Percentiles rank a stretch among this genome's conserved stretches.
phyloP scores from a whole-genome alignment of 1,140 invertebrate species.

The Bilobella aurantiaca region DNA sequence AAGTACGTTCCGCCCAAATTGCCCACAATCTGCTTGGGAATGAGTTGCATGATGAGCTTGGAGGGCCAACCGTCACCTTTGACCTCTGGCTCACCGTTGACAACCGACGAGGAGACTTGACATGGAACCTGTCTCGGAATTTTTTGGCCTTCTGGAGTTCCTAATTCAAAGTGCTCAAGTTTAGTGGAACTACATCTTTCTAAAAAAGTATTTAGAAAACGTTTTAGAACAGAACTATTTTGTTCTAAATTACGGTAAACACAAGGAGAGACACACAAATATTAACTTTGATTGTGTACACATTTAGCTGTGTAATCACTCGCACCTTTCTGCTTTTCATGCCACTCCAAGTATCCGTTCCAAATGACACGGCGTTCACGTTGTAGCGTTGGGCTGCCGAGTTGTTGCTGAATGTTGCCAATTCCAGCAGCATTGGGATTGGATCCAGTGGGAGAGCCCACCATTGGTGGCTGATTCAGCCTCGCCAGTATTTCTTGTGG shows the following conservation, averaged over 20 bases:
- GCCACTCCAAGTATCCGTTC: constrained; percentile 80
- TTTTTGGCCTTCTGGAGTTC: constrained; percentile 48
- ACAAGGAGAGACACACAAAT: too few species aligned
- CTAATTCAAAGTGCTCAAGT: constrained; percentile 8
- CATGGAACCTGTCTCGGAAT: constrained; percentile 71
- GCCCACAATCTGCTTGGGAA: constrained; percentile 80
- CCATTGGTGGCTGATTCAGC: constrained; percentile 14
- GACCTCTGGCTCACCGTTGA: constrained; percentile 75
- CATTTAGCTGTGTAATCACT: too few species aligned
- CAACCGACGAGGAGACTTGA: constrained; percentile 63
- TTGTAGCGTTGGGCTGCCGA: constrained; percentile 11
- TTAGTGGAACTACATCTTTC: not conserved
- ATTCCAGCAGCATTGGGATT: not conserved
- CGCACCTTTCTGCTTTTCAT: constrained; percentile 65
- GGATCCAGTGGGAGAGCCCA: not conserved
- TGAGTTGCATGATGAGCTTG: constrained; percentile 82
- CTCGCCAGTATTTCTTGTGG: constrained; percentile 8
- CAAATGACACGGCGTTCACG: constrained; percentile 62
- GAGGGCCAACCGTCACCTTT: constrained; percentile 85
- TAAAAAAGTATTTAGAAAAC: not conserved
- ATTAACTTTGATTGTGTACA: too few species aligned
- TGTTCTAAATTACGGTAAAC: too few species aligned
- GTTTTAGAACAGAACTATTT: too few species aligned
- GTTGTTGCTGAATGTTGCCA: not conserved
- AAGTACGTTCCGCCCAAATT: constrained; percentile 74